Base-by-base conservation (phyloP, 2,113 vertebrate species). In the Phalacrocorax pelagicus region DNA sequence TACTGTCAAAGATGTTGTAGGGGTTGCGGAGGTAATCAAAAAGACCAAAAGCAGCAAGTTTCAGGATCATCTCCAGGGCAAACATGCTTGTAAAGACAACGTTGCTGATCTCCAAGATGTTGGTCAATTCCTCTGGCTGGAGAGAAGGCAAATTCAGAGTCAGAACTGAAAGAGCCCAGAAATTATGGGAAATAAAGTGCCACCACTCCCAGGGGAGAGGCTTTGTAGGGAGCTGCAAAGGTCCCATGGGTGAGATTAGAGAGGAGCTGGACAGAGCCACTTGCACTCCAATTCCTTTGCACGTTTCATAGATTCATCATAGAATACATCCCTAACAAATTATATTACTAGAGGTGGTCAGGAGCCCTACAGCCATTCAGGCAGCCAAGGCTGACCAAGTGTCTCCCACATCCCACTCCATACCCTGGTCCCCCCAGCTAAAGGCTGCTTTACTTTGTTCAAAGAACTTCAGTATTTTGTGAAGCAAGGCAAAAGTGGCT, bases 31-130 rank as follows among this genome's bases (percentile, higher is more conserved):
- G 98, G 97, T 99, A 99, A 97, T 96, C 99, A 38, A 99, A 99
- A 62, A 99, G 99, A 49, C 99, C 99, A 20, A 99, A 99, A 21
- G 99, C 99, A 0, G 99, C 98, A 86, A 99, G 97, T 94, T 99
- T 99, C 88, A 99, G 98, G 92, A 99, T 98, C 99, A 99, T 99
- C 98, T 99, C 99, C 97, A 99, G 91, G 70, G 99, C 99, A 58
- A 99, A 99, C 99, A 99, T 99, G 97, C 99, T 99, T 94, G 99
- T 99, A 96, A 99, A 99, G 57, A 99, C 99, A 88, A 99, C 99
- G 18, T 99, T 99, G 98, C 99, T 99, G 98, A 99, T 99, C 96
- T 99, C 99, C 98, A 99, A 97, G 74, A 99, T 98, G 30, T 99
- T 99, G 36, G 99, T 99, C 97, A 99, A 97, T 95, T 99, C 99